Percentiles rank a stretch among this genome's conserved stretches.
Conservation (phyloP, 53 echinoderm and acorn worm genomes). For the Mesocentrotus franciscanus region DNA sequence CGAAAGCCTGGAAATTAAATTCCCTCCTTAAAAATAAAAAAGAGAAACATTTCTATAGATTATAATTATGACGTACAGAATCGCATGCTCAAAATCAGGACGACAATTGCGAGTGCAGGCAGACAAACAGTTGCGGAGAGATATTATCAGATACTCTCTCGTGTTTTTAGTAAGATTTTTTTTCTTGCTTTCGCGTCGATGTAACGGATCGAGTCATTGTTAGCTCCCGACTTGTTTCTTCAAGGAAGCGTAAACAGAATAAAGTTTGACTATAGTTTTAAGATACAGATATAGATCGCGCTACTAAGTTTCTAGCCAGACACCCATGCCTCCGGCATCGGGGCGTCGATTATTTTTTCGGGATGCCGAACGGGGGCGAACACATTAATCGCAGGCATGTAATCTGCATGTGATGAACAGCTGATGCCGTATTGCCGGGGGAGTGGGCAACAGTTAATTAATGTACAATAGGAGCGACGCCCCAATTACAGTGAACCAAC, state of each 20-base stretch:
- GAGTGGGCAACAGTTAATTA: background rate
- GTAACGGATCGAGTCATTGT: background rate
- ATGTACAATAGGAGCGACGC: background rate
- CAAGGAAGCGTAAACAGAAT: background rate
- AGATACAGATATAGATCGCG: background rate
- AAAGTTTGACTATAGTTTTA: background rate
- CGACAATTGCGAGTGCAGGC: background rate
- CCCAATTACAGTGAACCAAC: background rate
- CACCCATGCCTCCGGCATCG: background rate
- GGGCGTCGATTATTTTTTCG: background rate
- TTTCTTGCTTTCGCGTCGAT: background rate
- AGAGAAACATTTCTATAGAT: background rate
- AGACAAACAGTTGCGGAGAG: background rate
- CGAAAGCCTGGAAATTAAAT: slow-evolving; percentile 36
- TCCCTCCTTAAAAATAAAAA: slow-evolving; percentile 1
- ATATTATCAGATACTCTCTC: background rate
- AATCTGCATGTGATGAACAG: background rate
- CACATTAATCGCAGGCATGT: background rate
- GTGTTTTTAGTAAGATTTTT: background rate
- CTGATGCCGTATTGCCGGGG: background rate
- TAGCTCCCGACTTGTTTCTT: background rate
- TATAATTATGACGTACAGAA: background rate
- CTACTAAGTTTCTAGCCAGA: background rate
- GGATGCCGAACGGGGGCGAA: background rate
- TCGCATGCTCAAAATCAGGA: background rate